These are phyloP conservation scores for Melanogrammus aeglefinus DNA, from an alignment of 2,797 vertebrate species.

Conservation along the genomic window DNA sequence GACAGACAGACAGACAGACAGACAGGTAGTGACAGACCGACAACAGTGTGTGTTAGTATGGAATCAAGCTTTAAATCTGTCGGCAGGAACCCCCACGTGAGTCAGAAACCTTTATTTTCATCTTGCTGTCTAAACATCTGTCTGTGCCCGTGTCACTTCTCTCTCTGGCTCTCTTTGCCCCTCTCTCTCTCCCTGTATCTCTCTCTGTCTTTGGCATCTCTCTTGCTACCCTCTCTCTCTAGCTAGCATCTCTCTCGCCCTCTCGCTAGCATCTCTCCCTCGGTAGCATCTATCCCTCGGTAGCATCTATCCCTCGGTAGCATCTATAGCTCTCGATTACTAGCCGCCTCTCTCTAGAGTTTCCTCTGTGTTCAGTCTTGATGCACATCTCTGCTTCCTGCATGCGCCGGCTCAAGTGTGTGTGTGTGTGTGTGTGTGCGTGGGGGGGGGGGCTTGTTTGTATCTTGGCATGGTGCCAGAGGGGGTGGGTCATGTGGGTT, in stretches of 20 bases:
- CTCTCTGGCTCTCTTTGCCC: neutral
- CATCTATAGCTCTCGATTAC: neutral
- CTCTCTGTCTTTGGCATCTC: too few species aligned
- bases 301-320: neutral
- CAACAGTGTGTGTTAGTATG: slow-evolving; percentile 39
- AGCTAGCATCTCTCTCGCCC: too few species aligned
- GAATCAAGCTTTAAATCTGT: slow-evolving; percentile 47
- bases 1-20: slow-evolving; percentile 4
- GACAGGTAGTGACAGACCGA: slow-evolving; percentile 1
- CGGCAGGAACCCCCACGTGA: slow-evolving; percentile 68
- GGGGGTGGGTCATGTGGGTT: too few species aligned
- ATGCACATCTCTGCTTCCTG: neutral
- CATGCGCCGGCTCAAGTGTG: too few species aligned
- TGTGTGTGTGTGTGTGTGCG: neutral
- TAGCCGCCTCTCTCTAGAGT: neutral
- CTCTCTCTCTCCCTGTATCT: too few species aligned
- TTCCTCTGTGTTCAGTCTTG: slow-evolving; percentile 33
- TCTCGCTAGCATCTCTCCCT: too few species aligned
- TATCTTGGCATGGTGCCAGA: too few species aligned
- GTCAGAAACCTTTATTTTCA: slow-evolving; percentile 35
- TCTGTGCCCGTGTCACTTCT: neutral
- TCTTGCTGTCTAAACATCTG: neutral
- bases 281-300: too few species aligned
- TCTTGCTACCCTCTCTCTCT: too few species aligned
- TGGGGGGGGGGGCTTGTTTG: neutral